Percentiles rank a stretch among this genome's conserved stretches.
phyloP scores from a whole-genome alignment of 2,888 invertebrate genomes.

The Odontocolon sp. region DNA sequence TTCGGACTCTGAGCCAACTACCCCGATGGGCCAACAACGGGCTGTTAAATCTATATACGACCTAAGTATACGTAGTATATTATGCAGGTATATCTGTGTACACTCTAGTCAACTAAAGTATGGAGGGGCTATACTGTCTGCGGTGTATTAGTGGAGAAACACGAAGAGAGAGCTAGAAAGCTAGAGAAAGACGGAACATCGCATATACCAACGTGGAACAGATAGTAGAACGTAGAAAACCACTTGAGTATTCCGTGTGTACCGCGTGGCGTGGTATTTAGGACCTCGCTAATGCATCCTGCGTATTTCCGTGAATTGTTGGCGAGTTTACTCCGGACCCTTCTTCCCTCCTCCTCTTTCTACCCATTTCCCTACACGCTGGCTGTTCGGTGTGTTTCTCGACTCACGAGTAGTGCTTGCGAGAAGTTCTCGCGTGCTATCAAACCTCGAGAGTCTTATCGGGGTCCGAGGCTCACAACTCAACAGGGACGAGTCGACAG shows the following conservation, averaged over 20 bases:
- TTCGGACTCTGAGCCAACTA: conserved; percentile 36
- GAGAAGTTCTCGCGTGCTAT: conserved; percentile 20
- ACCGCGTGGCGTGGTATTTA: conserved; percentile 70
- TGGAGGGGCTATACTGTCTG: neutral
- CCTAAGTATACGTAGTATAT: neutral
- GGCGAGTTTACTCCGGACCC: conserved; percentile 67
- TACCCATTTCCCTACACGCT: conserved; percentile 45
- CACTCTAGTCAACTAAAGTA: conserved; percentile 4
- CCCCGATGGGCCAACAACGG: conserved; percentile 43
- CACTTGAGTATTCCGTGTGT: conserved; percentile 72
- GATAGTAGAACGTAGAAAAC: conserved; percentile 45
- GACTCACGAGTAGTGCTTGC: no score
- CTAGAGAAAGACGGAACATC: conserved; percentile 24
- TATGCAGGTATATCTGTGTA: conserved; percentile 20
- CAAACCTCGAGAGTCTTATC: conserved; percentile 44
- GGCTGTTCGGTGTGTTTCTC: conserved; percentile 33
- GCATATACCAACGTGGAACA: neutral
- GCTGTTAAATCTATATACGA: neutral
- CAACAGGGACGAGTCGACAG: conserved; percentile 14
- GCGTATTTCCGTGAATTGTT: conserved; percentile 71
- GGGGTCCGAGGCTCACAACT: neutral
- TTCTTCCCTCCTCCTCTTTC: neutral
- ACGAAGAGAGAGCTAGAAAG: conserved; percentile 10
- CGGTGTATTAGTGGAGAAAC: conserved; percentile 31
- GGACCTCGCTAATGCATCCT: conserved; percentile 73